Evolutionary conservation across 2,113 vertebrate genomes (phyloP).

Genomic region (Monarcha castaneiventris): DNA sequence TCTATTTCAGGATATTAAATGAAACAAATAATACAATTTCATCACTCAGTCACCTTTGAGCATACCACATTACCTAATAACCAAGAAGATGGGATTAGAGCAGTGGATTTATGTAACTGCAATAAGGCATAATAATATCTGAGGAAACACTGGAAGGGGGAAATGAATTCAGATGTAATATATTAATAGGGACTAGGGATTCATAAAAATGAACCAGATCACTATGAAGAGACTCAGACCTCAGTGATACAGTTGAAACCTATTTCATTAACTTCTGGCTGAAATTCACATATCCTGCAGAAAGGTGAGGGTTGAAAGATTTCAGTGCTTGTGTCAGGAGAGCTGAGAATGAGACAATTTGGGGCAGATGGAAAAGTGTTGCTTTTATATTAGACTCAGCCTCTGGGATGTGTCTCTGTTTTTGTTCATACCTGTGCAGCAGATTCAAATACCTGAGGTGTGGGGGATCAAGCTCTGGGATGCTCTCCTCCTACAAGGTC

Average conservation of each 20-base stretch:
- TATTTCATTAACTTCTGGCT: not conserved
- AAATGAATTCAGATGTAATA: conserved; percentile 22
- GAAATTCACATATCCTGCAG: not conserved
- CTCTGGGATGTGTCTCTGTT: not conserved
- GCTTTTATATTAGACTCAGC: not conserved
- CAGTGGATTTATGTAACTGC: conserved; percentile 22
- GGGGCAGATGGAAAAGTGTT: not conserved
- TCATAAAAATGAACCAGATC: conserved; percentile 2
- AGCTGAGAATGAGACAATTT: not conserved
- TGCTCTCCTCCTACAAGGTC: not conserved
- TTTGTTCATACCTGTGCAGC: not conserved
- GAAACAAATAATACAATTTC: conserved; percentile 61
- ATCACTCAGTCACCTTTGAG: conserved; percentile 32
- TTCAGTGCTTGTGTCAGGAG: not conserved
- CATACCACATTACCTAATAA: conserved; percentile 63
- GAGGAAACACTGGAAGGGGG: not conserved
- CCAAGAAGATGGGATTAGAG: conserved; percentile 45
- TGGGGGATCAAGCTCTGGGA: not conserved
- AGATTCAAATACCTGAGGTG: not conserved
- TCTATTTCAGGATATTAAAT: conserved; percentile 67
- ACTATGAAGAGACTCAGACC: not conserved
- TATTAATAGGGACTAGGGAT: not conserved
- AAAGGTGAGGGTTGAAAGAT: not conserved
- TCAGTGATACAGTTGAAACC: not conserved
- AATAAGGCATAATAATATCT: conserved; percentile 26